These are phyloP conservation scores for Diplosoma virens DNA, from an alignment of 23 tunicate genomes.

Conservation along the genomic window DNA sequence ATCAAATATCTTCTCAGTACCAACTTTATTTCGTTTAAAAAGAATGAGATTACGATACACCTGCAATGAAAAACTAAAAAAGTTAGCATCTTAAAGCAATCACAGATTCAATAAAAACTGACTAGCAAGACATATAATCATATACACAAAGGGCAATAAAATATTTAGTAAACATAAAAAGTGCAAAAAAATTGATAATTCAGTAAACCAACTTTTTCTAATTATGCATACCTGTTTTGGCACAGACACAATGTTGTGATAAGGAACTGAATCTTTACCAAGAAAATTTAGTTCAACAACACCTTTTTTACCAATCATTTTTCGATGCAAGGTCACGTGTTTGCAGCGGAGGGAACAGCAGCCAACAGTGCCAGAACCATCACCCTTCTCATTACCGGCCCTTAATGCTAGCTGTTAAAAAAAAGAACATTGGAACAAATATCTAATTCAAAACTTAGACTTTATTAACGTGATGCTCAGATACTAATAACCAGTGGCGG, in stretches of 20 bases:
- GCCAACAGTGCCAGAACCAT: conserved; percentile 78
- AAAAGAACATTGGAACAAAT: background rate
- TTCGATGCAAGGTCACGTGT: conserved; percentile 52
- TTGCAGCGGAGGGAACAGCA: conserved; percentile 84
- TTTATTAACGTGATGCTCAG: no score
- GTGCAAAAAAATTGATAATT: no score
- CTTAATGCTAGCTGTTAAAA: conserved; percentile 52
- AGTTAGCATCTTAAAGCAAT: no score
- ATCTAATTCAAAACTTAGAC: background rate
- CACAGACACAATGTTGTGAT: conserved; percentile 51
- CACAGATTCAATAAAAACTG: no score
- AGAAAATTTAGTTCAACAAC: conserved; percentile 68
- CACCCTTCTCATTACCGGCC: conserved; percentile 86
- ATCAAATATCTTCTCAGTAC: conserved; percentile 56
- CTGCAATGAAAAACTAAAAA: conserved; percentile 5
- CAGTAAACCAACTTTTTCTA: no score
- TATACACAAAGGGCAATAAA: no score
- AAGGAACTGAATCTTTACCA: conserved; percentile 78
- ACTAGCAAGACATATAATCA: no score
- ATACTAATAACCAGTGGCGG: no score
- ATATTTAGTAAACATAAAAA: no score
- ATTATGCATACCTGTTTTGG: conserved; percentile 59
- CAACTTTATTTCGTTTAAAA: conserved; percentile 51
- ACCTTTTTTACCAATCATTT: conserved; percentile 27
- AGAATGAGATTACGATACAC: conserved; percentile 45